Percentiles rank a stretch among this genome's conserved stretches.
Evolutionary conservation across 2,797 vertebrate genomes (phyloP).

Genomic region (Antennarius maculatus): DNA sequence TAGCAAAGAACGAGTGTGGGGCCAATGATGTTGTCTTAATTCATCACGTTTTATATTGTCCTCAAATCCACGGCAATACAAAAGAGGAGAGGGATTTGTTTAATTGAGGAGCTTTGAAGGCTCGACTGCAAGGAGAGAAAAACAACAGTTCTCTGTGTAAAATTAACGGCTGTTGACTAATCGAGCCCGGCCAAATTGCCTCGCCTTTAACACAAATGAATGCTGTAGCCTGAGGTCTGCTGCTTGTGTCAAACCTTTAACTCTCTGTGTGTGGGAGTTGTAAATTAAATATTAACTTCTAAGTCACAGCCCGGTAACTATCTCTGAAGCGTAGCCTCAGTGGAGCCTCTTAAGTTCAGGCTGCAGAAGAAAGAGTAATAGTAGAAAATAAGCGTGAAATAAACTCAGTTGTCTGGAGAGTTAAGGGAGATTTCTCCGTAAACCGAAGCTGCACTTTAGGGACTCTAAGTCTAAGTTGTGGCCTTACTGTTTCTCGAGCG

Average conservation of each 20-base stretch:
- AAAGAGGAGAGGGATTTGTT: slow-evolving; percentile 41
- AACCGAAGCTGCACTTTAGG: slow-evolving; percentile 32
- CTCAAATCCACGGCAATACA: slow-evolving; percentile 25
- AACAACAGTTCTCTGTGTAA: slow-evolving; percentile 48
- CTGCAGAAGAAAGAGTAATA: slow-evolving; percentile 54
- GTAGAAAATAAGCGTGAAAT: slow-evolving; percentile 42
- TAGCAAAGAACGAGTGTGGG: slow-evolving; percentile 4
- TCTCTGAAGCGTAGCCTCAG: slow-evolving; percentile 76
- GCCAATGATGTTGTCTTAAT: slow-evolving; percentile 10
- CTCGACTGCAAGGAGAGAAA: slow-evolving; percentile 37
- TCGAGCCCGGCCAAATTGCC: slow-evolving; percentile 75
- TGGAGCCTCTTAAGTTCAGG: slow-evolving; percentile 57
- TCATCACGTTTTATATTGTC: neutral
- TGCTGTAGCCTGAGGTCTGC: slow-evolving; percentile 72
- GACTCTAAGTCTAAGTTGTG: slow-evolving; percentile 4
- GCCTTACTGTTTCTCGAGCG: neutral
- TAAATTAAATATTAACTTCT: slow-evolving; percentile 81
- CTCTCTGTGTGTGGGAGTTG: slow-evolving; percentile 70
- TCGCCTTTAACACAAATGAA: slow-evolving; percentile 71
- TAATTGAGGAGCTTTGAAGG: slow-evolving; percentile 61
- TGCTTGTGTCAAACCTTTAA: slow-evolving; percentile 75
- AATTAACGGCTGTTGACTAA: slow-evolving; percentile 79
- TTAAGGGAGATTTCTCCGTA: slow-evolving; percentile 23
- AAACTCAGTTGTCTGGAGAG: slow-evolving; percentile 39
- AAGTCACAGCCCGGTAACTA: slow-evolving; percentile 73